Conservation (phyloP, 2,797 vertebrate genomes). For the Acanthurus tractus region DNA sequence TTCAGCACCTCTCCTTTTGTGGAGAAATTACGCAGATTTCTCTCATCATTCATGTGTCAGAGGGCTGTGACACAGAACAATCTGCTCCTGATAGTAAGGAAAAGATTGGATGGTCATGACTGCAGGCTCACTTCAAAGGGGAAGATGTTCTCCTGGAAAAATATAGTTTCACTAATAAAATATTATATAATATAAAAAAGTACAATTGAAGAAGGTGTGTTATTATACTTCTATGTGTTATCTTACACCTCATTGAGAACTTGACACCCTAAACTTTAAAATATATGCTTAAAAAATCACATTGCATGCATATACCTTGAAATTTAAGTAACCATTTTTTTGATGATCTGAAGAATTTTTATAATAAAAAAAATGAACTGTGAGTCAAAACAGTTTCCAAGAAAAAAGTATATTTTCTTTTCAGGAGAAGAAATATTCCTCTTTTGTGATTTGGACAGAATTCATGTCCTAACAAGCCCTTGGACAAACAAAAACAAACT, state of each 20-base stretch:
- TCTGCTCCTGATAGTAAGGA: conserved; percentile 4
- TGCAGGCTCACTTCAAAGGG: background rate
- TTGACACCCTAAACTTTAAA: background rate
- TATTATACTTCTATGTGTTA: background rate
- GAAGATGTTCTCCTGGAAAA: background rate
- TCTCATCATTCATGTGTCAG: conserved; percentile 37
- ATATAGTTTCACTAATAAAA: background rate
- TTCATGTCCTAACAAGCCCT: background rate
- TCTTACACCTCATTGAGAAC: background rate
- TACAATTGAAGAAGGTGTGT: background rate
- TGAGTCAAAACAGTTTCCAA: background rate
- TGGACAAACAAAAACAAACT: background rate
- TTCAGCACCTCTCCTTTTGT: conserved; percentile 26
- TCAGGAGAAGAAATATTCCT: background rate
- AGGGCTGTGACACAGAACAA: background rate
- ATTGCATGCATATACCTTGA: no score
- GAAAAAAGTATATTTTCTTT: background rate
- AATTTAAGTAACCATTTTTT: background rate
- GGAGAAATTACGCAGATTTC: conserved; percentile 12
- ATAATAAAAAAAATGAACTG: background rate
- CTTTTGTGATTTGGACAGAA: background rate
- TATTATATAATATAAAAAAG: background rate
- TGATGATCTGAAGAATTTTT: background rate
- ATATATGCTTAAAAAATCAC: background rate
- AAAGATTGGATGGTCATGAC: background rate